Evolutionary conservation across 2,113 vertebrate species (phyloP).

Genomic region (Dinomys branickii): DNA sequence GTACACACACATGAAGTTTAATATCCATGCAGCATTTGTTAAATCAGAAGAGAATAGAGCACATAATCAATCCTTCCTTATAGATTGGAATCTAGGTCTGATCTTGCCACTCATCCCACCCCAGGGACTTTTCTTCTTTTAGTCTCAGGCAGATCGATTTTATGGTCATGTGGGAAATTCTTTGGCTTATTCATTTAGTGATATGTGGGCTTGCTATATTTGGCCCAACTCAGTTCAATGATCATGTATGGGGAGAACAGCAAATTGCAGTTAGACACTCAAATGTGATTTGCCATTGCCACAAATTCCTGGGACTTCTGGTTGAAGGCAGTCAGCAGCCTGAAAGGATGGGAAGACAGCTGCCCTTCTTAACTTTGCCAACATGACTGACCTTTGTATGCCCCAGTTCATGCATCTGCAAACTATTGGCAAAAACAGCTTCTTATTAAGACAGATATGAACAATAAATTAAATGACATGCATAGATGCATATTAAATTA

Average conservation of each 20-base stretch:
- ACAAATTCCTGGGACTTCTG: neutral
- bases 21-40: neutral
- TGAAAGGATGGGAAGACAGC: neutral
- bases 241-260: fast-evolving
- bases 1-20: neutral
- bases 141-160: neutral
- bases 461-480: neutral
- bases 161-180: neutral
- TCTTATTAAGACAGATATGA: neutral
- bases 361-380: neutral
- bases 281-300: neutral
- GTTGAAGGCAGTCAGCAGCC: neutral
- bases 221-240: neutral
- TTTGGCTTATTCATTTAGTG: neutral
- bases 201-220: neutral
- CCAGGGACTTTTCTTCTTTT: neutral
- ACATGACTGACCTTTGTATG: neutral
- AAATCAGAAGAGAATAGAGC: neutral
- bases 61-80: neutral
- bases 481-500: neutral
- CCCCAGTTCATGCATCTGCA: neutral
- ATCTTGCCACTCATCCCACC: neutral
- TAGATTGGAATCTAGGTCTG: neutral
- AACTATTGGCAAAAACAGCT: neutral
- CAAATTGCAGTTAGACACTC: neutral